A percentile compares a stretch with the other conserved stretches of the same genome.
Evolutionary conservation across 2,888 invertebrate species (phyloP).

Genomic region (Dicyrtomina minuta): DNA sequence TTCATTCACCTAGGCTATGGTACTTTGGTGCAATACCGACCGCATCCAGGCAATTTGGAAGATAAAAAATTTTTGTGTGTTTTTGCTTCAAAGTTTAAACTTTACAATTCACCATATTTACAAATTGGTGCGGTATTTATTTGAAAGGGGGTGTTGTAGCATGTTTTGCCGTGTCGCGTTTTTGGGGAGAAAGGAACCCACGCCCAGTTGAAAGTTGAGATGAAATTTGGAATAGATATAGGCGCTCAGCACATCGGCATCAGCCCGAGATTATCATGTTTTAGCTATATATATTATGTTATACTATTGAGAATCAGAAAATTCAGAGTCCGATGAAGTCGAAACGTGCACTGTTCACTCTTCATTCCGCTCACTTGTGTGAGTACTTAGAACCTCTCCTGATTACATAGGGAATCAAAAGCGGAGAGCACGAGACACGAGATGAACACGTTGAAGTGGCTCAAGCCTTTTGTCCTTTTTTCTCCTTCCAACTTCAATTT

Average conservation of each 20-base stretch:
- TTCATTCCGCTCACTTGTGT: background rate
- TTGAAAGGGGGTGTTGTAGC: no score
- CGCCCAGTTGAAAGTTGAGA: constrained; percentile 7
- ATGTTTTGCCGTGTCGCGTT: no score
- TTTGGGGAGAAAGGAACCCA: constrained; percentile 15
- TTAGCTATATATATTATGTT: no score
- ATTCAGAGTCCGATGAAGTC: background rate
- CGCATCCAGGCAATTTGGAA: no score
- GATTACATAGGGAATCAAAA: background rate
- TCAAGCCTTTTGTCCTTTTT: background rate
- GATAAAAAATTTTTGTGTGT: no score
- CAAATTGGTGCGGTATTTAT: constrained; percentile 7
- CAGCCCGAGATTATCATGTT: constrained; percentile 7
- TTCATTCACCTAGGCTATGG: no score
- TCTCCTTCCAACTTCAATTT: background rate
- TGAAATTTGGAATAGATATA: no score
- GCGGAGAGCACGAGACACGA: background rate
- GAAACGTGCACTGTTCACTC: background rate
- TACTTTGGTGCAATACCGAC: no score
- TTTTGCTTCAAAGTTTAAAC: no score
- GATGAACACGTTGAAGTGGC: background rate
- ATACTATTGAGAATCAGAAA: background rate
- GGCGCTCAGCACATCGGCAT: no score
- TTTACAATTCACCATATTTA: background rate
- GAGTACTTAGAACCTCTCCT: background rate